These are phyloP conservation scores for Drosophila littoralis DNA, from an alignment of 1,140 invertebrate species.

Conservation along the genomic window DNA sequence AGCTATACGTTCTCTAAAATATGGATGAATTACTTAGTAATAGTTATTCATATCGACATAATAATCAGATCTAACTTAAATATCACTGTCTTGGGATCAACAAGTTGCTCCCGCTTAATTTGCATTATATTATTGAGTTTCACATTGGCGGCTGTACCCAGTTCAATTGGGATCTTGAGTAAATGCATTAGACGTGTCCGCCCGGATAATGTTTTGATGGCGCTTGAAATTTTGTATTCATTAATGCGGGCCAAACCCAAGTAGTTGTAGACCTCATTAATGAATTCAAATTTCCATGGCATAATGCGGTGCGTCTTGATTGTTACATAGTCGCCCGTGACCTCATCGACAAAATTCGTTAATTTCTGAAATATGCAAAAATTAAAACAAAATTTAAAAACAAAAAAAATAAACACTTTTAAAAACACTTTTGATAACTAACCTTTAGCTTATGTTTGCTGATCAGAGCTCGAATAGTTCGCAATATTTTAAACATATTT, in stretches of 20 bases:
- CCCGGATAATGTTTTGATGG: slow-evolving; percentile 40
- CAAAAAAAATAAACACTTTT: not conserved
- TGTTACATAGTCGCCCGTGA: slow-evolving; percentile 74
- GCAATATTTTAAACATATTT: slow-evolving; percentile 69
- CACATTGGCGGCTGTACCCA: not conserved
- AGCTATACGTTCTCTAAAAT: slow-evolving; percentile 45
- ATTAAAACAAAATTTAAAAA: not conserved
- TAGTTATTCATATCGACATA: not conserved
- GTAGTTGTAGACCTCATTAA: slow-evolving; percentile 79
- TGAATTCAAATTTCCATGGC: slow-evolving; percentile 83
- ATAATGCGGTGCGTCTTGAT: slow-evolving; percentile 74
- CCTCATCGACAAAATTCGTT: slow-evolving; percentile 55
- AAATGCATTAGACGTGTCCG: slow-evolving; percentile 38
- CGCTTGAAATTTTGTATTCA: slow-evolving; percentile 58
- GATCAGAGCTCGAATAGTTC: slow-evolving; percentile 51
- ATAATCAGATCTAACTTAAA: slow-evolving; percentile 50
- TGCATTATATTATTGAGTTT: not conserved
- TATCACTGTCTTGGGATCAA: slow-evolving; percentile 44
- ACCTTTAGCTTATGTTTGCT: slow-evolving; percentile 34
- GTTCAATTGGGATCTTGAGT: slow-evolving; percentile 31
- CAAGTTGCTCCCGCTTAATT: not conserved
- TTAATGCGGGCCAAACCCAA: slow-evolving; percentile 72
- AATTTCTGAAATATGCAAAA: slow-evolving; percentile 47
- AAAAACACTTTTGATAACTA: not conserved
- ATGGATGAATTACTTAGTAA: not conserved